Conservation (phyloP, 1,140 invertebrate species). For the Drosophila sp. region DNA sequence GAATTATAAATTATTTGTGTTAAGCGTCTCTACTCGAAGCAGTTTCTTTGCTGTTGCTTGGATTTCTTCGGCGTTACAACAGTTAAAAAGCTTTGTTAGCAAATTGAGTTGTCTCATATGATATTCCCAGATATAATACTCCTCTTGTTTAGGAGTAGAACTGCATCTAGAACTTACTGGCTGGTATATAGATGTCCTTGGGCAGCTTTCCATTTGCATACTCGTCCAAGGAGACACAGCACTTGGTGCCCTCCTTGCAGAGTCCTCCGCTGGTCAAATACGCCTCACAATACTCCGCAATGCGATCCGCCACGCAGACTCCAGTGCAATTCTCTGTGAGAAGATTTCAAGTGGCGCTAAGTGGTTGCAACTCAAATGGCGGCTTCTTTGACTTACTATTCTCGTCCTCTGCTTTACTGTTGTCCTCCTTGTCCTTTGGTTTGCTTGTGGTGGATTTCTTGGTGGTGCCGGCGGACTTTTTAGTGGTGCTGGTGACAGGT, state of each 20-base stretch:
- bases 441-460: slow-evolving; percentile 65
- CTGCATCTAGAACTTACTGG: slow-evolving; percentile 73
- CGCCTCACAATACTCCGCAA: slow-evolving; percentile 93
- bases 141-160: no score
- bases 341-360: background rate
- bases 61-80: no score
- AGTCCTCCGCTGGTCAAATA: slow-evolving; percentile 89
- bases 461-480: slow-evolving; percentile 67
- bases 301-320: slow-evolving; percentile 92
- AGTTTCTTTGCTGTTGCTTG: no score
- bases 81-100: no score
- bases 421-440: slow-evolving; percentile 66
- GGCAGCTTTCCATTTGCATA: slow-evolving; percentile 88
- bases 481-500: slow-evolving; percentile 71
- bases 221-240: slow-evolving; percentile 90
- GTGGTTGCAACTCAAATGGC: no score
- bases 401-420: slow-evolving; percentile 56
- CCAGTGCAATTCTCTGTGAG: slow-evolving; percentile 88
- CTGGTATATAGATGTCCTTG: slow-evolving; percentile 89
- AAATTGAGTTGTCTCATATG: no score
- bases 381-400: slow-evolving; percentile 50
- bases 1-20: no score
- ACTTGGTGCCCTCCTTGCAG: slow-evolving; percentile 89
- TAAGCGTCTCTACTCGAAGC: no score
- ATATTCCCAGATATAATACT: no score